A percentile compares a stretch with the other conserved stretches of the same genome.
These are phyloP conservation scores for Ennomos erosarius DNA, from an alignment of 2,888 invertebrate genomes.

Conservation along the genomic window DNA sequence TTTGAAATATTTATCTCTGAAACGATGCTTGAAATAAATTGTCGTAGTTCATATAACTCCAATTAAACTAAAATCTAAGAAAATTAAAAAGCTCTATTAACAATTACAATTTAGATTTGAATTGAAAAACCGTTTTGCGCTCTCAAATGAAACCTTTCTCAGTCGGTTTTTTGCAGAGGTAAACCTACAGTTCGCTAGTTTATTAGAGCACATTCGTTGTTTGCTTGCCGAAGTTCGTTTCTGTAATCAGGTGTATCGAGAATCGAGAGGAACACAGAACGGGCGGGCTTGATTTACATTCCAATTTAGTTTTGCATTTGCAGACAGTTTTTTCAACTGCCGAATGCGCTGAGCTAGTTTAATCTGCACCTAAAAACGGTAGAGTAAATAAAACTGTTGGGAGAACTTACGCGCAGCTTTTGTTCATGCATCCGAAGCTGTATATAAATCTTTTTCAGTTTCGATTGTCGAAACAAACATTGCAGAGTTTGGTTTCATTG, in stretches of 20 bases:
- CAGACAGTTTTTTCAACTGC: conserved; percentile 60
- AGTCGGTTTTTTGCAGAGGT: too few species aligned
- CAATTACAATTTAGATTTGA: too few species aligned
- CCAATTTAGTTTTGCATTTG: conserved; percentile 73
- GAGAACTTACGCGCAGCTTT: conserved; percentile 22
- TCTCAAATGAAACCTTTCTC: too few species aligned
- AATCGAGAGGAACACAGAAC: conserved; percentile 64
- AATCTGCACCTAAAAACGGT: conserved; percentile 37
- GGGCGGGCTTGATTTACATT: conserved; percentile 77
- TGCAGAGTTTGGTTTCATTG: too few species aligned
- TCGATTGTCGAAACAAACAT: background rate
- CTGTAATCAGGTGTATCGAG: conserved; percentile 73
- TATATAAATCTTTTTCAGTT: conserved; percentile 17
- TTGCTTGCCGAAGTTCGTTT: conserved; percentile 57
- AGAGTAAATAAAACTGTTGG: conserved; percentile 37
- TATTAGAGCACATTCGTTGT: conserved; percentile 35
- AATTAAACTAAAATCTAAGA: too few species aligned
- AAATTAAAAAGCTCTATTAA: too few species aligned
- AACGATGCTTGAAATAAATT: too few species aligned
- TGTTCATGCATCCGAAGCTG: conserved; percentile 11
- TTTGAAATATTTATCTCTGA: too few species aligned
- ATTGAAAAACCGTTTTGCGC: too few species aligned
- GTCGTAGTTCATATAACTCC: too few species aligned
- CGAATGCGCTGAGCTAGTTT: conserved; percentile 49
- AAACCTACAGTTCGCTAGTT: conserved; percentile 6